phyloP scores from a whole-genome alignment of 2,797 vertebrate genomes.

The Argyrosomus regius region DNA sequence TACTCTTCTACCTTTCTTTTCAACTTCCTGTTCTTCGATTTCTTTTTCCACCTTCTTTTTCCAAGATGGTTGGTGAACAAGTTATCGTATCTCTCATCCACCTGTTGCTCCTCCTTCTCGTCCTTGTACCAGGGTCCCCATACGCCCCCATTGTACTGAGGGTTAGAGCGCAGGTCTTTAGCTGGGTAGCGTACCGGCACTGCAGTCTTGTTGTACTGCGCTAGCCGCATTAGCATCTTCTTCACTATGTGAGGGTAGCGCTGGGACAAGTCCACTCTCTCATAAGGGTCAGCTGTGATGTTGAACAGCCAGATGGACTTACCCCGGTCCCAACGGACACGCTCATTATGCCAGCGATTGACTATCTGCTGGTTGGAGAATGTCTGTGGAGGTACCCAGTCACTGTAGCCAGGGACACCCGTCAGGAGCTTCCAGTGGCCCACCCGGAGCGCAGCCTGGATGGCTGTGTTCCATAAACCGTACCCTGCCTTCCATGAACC shows the following conservation, averaged over 20 bases:
- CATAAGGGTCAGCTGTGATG: slow-evolving; percentile 95
- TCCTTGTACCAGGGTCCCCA: slow-evolving; percentile 98
- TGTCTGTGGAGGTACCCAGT: slow-evolving; percentile 97
- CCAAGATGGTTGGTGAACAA: slow-evolving; percentile 82
- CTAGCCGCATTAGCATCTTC: slow-evolving; percentile 90
- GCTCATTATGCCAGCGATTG: slow-evolving; percentile 94
- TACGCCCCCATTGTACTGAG: slow-evolving; percentile 94
- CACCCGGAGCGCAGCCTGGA: slow-evolving; percentile 94
- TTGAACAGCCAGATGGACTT: slow-evolving; percentile 98
- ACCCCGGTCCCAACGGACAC: slow-evolving; percentile 89
- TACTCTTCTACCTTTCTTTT: slow-evolving; percentile 73
- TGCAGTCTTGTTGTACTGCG: slow-evolving; percentile 92
- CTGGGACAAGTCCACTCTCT: slow-evolving; percentile 92
- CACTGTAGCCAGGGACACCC: slow-evolving; percentile 93
- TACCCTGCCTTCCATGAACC: slow-evolving; percentile 96
- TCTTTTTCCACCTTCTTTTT: slow-evolving; percentile 81
- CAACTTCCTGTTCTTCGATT: slow-evolving; percentile 77
- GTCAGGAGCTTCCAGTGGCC: slow-evolving; percentile 97
- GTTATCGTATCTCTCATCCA: slow-evolving; percentile 70
- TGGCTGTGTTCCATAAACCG: slow-evolving; percentile 96
- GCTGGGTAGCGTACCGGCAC: slow-evolving; percentile 95
- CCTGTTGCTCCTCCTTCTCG: slow-evolving; percentile 85
- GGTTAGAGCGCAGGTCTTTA: slow-evolving; percentile 95
- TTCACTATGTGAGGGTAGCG: slow-evolving; percentile 92
- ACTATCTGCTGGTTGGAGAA: slow-evolving; percentile 91